A percentile compares a stretch with the other conserved stretches of the same genome.
These are phyloP conservation scores for Chiloscyllium plagiosum DNA, from an alignment of 2,113 vertebrate genomes.

Conservation along the genomic window DNA sequence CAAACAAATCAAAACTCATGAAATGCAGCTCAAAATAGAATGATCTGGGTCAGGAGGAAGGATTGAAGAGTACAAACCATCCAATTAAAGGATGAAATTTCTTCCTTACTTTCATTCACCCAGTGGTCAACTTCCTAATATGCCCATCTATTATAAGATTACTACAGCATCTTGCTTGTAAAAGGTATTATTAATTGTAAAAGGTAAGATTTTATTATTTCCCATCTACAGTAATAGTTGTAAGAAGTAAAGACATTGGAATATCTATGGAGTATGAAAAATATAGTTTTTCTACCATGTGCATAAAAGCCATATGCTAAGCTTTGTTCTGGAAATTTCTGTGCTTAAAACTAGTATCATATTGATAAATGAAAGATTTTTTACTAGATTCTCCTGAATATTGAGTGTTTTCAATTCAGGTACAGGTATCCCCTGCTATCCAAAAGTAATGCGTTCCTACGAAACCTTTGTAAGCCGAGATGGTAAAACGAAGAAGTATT, in stretches of 20 bases:
- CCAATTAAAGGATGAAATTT: not conserved
- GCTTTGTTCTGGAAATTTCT: not conserved
- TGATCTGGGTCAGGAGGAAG: not conserved
- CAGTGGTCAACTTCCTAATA: not conserved
- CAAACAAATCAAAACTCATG: slow-evolving; percentile 5
- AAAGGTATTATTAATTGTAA: not conserved
- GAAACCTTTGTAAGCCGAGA: too few species aligned
- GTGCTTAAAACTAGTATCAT: not conserved
- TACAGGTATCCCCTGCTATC: not conserved
- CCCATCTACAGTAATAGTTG: not conserved
- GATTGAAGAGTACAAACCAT: not conserved
- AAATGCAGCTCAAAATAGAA: slow-evolving; percentile 27
- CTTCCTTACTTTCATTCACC: not conserved
- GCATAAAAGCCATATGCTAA: not conserved
- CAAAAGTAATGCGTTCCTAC: too few species aligned
- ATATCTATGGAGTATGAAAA: not conserved
- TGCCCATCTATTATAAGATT: not conserved
- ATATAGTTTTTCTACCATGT: not conserved
- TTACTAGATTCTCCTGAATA: not conserved
- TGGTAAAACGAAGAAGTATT: too few species aligned
- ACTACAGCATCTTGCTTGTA: not conserved
- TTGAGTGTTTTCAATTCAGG: not conserved
- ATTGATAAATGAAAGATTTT: not conserved
- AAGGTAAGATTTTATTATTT: slow-evolving; percentile 22
- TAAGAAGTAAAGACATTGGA: not conserved